phyloP scores from a whole-genome alignment of 2,113 vertebrate species.

The Dromaius novaehollandiae region DNA sequence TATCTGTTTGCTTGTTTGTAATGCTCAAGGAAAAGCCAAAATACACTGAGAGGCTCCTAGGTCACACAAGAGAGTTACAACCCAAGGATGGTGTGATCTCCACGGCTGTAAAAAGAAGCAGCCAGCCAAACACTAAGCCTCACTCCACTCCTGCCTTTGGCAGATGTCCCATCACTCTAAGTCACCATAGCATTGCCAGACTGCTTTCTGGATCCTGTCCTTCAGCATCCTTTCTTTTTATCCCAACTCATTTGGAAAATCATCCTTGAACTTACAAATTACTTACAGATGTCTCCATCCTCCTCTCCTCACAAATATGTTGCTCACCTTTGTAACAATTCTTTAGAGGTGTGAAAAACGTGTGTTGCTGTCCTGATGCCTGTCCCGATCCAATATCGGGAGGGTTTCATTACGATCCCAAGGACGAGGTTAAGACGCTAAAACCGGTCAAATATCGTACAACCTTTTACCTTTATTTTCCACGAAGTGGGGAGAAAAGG shows the following conservation, averaged over 20 bases:
- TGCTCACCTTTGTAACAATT: neutral
- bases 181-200: neutral
- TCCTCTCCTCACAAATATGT: neutral
- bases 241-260: neutral
- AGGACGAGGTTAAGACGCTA: too few relatives aligned
- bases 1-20: neutral
- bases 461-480: too few relatives aligned
- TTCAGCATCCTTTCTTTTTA: neutral
- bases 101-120: neutral
- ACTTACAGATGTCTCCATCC: neutral
- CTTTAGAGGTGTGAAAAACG: neutral
- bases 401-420: too few relatives aligned
- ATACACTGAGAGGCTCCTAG: neutral
- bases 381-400: too few relatives aligned
- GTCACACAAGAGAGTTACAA: fast-evolving
- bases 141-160: neutral
- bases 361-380: neutral
- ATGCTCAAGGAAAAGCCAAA: fast-evolving
- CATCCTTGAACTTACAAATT: neutral
- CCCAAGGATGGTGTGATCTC: neutral
- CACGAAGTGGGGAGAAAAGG: too few relatives aligned
- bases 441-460: too few relatives aligned
- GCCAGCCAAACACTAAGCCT: neutral
- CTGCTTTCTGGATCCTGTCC: neutral
- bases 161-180: neutral